A percentile compares a stretch with the other conserved stretches of the same genome.
phyloP scores from a whole-genome alignment of 2,113 vertebrate species.

The Noturus placidus region DNA sequence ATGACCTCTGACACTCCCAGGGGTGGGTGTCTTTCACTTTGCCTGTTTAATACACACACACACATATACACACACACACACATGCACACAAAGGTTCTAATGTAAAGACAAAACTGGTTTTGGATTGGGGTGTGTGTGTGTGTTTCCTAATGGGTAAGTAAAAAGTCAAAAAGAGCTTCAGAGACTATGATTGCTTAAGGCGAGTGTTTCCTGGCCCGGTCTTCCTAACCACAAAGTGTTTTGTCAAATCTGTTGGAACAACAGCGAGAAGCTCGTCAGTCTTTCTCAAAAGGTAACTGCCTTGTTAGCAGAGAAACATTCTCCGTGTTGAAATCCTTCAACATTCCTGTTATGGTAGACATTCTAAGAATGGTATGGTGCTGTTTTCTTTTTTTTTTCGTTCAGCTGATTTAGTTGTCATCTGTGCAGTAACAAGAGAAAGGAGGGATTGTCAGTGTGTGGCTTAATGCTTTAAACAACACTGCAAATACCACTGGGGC shows the following conservation, averaged over 20 bases:
- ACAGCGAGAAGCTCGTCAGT: neutral
- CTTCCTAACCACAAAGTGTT: neutral
- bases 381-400: neutral
- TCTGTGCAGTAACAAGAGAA: conserved; percentile 16
- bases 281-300: neutral
- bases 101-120: neutral
- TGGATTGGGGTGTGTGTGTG: neutral
- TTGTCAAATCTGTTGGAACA: conserved; percentile 26
- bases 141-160: neutral
- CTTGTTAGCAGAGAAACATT: neutral
- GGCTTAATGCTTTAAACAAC: conserved; percentile 33
- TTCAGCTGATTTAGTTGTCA: conserved; percentile 17
- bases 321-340: neutral
- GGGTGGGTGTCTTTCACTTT: conserved; percentile 40
- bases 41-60: conserved; percentile 21
- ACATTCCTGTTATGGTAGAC: neutral
- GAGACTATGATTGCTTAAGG: neutral
- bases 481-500: conserved; percentile 40
- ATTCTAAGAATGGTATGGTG: neutral
- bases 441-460: neutral
- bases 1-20: conserved; percentile 57
- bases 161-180: neutral
- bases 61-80: conserved; percentile 11
- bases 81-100: neutral
- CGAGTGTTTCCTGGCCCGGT: neutral